A percentile compares a stretch with the other conserved stretches of the same genome.
Evolutionary conservation across 1,140 invertebrate species (phyloP).

Genomic region (Pseudomyrmex sp.): DNA sequence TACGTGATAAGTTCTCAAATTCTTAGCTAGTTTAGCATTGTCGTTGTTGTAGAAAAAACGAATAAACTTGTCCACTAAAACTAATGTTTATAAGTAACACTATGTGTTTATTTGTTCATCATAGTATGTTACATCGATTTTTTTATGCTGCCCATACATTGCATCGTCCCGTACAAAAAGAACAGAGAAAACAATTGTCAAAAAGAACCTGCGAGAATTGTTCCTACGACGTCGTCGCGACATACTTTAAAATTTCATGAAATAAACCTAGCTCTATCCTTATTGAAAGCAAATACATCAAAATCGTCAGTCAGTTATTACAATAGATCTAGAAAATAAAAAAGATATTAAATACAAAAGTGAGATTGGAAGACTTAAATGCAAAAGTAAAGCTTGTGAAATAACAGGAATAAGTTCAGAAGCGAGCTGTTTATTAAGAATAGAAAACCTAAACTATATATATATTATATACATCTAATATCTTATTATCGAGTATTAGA

Average conservation of each 20-base stretch:
- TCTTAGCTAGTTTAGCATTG: background rate
- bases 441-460: constrained; percentile 9
- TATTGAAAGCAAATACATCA: background rate
- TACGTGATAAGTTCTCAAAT: too few relatives aligned
- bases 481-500: constrained; percentile 4
- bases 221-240: background rate
- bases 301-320: background rate
- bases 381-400: constrained; percentile 22
- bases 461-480: background rate
- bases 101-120: constrained; percentile 43
- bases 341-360: constrained; percentile 12
- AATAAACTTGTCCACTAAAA: constrained; percentile 35
- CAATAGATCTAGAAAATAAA: background rate
- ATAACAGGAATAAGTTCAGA: background rate
- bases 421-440: background rate
- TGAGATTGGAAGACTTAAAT: constrained; percentile 32
- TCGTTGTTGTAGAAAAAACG: background rate
- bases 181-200: background rate
- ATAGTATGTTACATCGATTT: constrained; percentile 47
- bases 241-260: background rate
- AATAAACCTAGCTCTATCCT: background rate
- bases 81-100: background rate
- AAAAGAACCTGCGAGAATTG: background rate
- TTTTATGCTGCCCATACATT: constrained; percentile 49
- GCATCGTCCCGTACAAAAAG: constrained; percentile 23